phyloP scores from a whole-genome alignment of 2,797 vertebrate genomes.

The Hozukius guyotensis region DNA sequence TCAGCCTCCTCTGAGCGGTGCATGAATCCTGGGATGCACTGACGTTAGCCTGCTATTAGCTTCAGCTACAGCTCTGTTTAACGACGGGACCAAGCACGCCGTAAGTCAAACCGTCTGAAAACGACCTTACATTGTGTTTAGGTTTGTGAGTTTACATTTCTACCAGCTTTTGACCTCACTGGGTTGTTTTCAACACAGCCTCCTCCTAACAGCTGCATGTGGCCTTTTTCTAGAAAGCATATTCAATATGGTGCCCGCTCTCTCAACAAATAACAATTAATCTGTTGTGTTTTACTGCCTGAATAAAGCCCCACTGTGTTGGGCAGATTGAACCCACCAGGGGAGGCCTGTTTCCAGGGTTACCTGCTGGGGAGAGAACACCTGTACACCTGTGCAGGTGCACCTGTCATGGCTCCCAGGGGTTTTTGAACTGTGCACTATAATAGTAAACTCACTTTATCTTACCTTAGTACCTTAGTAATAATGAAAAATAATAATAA shows the following conservation, averaged over 20 bases:
- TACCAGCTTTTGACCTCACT: background rate
- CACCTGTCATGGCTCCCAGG: slow-evolving; percentile 58
- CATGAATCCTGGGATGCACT: slow-evolving; percentile 61
- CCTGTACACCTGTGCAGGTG: slow-evolving; percentile 57
- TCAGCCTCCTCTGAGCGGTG: slow-evolving; percentile 31
- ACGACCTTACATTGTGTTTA: background rate
- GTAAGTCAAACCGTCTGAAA: slow-evolving; percentile 64
- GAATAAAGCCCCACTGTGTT: background rate
- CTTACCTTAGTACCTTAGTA: background rate
- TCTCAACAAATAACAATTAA: background rate
- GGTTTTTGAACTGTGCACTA: background rate
- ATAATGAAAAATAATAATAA: too few relatives aligned
- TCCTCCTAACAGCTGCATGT: slow-evolving; percentile 37
- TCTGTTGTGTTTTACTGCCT: background rate
- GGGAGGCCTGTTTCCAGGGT: background rate
- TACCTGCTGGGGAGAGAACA: background rate
- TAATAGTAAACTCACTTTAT: background rate
- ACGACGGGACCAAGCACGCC: slow-evolving; percentile 65
- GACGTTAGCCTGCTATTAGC: slow-evolving; percentile 72
- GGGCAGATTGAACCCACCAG: background rate
- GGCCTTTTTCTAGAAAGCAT: slow-evolving; percentile 25
- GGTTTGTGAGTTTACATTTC: background rate
- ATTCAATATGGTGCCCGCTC: background rate
- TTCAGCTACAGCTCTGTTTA: slow-evolving; percentile 30
- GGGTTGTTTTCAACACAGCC: background rate